These are phyloP conservation scores for Nyctibius grandis DNA, from an alignment of 2,797 vertebrate genomes.

Conservation along the genomic window DNA sequence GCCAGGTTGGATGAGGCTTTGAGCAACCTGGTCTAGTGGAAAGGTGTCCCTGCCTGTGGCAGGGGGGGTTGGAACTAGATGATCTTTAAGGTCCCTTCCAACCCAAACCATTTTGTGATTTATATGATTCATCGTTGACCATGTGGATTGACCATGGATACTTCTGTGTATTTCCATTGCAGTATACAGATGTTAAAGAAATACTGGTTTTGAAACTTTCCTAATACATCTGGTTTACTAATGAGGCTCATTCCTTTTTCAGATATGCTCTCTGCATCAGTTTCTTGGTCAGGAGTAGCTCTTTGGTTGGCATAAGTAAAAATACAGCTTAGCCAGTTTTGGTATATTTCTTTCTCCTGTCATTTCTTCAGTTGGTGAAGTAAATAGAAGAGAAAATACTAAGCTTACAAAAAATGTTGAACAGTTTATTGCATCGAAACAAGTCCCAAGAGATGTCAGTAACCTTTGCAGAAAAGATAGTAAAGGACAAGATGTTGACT, in stretches of 20 bases:
- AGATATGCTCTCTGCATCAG: not conserved
- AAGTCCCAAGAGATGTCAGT: not conserved
- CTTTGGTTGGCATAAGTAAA: not conserved
- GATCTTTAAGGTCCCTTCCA: no score
- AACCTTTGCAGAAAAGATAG: constrained; percentile 20
- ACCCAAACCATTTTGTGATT: no score
- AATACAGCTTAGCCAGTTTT: not conserved
- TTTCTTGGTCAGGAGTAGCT: not conserved
- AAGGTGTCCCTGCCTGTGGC: no score
- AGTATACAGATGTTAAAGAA: not conserved
- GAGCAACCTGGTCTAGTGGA: no score
- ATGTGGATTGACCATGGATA: not conserved
- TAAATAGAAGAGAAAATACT: not conserved
- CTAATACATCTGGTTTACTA: not conserved
- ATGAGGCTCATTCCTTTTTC: not conserved
- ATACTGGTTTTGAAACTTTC: not conserved
- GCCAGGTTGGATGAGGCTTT: no score
- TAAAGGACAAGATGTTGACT: constrained; percentile 14
- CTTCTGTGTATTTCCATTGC: not conserved
- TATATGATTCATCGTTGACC: not conserved
- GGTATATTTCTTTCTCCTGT: not conserved
- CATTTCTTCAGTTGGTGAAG: not conserved
- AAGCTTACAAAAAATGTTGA: constrained; percentile 12
- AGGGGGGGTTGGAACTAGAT: no score
- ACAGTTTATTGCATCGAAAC: not conserved